Evolutionary conservation across 1,140 invertebrate species (phyloP).

Genomic region (Caenorhabditis latens): DNA sequence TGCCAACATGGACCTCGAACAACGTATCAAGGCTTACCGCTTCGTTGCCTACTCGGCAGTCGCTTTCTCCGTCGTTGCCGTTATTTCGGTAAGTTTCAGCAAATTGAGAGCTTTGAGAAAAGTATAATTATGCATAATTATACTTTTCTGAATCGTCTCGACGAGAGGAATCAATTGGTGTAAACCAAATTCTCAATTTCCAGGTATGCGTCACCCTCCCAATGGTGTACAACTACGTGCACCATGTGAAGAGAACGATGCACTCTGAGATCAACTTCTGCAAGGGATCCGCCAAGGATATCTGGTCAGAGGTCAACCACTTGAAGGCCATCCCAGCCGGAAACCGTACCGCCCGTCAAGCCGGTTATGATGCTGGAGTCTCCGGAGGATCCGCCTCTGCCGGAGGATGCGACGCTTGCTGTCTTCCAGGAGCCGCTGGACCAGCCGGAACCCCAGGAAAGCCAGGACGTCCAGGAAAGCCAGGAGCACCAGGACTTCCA

Average conservation of each 20-base stretch:
- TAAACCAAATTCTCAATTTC: too few relatives aligned
- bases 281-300: conserved; percentile 64
- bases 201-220: conserved; percentile 36
- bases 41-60: conserved; percentile 64
- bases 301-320: conserved; percentile 62
- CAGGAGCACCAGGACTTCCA: conserved; percentile 63
- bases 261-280: conserved; percentile 47
- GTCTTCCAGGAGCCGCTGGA: conserved; percentile 65
- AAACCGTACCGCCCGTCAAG: conserved; percentile 64
- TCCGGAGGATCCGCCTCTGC: conserved; percentile 51
- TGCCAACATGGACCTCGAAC: conserved; percentile 38
- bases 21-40: conserved; percentile 58
- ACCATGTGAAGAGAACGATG: conserved; percentile 46
- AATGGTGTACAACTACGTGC: conserved; percentile 47
- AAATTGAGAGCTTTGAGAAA: too few relatives aligned
- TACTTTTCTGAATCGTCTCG: too few relatives aligned
- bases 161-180: too few relatives aligned
- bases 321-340: conserved; percentile 49
- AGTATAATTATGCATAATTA: too few relatives aligned
- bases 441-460: conserved; percentile 67
- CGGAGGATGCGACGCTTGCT: conserved; percentile 53
- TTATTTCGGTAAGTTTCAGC: conserved; percentile 56
- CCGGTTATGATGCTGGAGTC: conserved; percentile 42
- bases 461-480: conserved; percentile 66
- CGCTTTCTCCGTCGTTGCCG: conserved; percentile 63